Evolutionary conservation across 2,888 invertebrate species (phyloP).

Genomic region (Stratiomys singularior): DNA sequence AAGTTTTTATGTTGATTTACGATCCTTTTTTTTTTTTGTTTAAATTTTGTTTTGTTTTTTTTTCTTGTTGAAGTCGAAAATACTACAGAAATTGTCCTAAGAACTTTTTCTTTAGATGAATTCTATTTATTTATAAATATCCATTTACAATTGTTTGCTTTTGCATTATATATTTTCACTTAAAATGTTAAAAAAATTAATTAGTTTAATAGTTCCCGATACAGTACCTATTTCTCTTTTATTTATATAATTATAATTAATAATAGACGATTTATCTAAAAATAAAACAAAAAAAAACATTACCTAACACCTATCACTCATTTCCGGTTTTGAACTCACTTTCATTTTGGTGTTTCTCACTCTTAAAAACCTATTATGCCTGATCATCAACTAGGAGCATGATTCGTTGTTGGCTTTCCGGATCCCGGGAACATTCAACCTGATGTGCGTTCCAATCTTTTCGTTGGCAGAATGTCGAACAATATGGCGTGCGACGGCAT

Average conservation of each 20-base stretch:
- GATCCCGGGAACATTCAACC: constrained; percentile 80
- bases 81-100: constrained; percentile 40
- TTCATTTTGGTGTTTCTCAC: constrained; percentile 38
- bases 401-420: constrained; percentile 79
- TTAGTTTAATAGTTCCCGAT: constrained; percentile 37
- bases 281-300: constrained; percentile 25
- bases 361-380: constrained; percentile 57
- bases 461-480: constrained; percentile 89
- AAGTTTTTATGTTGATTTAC: not conserved
- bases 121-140: constrained; percentile 39
- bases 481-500: constrained; percentile 87
- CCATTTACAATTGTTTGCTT: constrained; percentile 30
- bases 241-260: constrained; percentile 34
- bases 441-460: constrained; percentile 91
- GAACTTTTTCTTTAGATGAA: constrained; percentile 29
- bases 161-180: constrained; percentile 12
- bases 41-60: not conserved
- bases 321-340: constrained; percentile 45
- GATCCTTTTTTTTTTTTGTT: not conserved
- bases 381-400: constrained; percentile 87
- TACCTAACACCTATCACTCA: constrained; percentile 45
- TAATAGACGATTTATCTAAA: constrained; percentile 40
- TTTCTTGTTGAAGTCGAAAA: constrained; percentile 13
- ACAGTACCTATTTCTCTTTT: constrained; percentile 17
- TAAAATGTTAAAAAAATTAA: constrained; percentile 13